These are phyloP conservation scores for Euwallacea similis DNA, from an alignment of 1,140 invertebrate species.

Conservation along the genomic window DNA sequence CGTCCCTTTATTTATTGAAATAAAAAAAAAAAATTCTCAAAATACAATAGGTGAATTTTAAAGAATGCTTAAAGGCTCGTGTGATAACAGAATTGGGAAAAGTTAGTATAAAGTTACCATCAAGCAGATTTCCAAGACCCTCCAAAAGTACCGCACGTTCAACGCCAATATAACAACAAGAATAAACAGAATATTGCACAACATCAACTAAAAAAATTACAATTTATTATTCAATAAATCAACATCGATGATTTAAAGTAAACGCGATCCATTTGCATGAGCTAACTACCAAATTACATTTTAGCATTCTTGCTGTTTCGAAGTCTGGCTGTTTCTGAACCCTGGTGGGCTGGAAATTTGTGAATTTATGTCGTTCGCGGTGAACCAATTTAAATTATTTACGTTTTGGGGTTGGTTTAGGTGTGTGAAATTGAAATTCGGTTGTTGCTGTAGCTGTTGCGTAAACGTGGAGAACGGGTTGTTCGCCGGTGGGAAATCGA, in stretches of 20 bases:
- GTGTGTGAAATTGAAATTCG: conserved; percentile 44
- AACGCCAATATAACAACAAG: conserved; percentile 8
- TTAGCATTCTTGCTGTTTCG: conserved; percentile 53
- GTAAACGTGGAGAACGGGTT: conserved; percentile 46
- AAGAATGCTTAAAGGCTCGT: no score
- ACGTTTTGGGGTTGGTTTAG: conserved; percentile 41
- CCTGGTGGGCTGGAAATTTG: conserved; percentile 53
- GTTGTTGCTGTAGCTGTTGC: conserved; percentile 46
- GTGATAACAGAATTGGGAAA: no score
- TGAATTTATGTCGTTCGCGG: conserved; percentile 46
- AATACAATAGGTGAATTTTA: no score
- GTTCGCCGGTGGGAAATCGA: conserved; percentile 44
- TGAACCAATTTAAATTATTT: conserved; percentile 49
- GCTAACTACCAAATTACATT: conserved; percentile 35
- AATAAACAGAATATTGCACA: conserved; percentile 25
- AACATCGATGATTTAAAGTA: conserved; percentile 30
- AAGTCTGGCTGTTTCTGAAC: conserved; percentile 49
- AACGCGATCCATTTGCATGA: conserved; percentile 39
- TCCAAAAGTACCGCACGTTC: no score
- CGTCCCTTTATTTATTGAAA: no score
- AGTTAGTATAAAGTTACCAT: no score
- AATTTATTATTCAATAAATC: conserved; percentile 22
- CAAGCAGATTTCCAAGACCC: no score
- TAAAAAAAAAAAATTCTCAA: no score
- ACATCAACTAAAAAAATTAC: conserved; percentile 18